A percentile compares a stretch with the other conserved stretches of the same genome.
Evolutionary conservation across 2,888 invertebrate species (phyloP).

Genomic region (Plebejus melissa): DNA sequence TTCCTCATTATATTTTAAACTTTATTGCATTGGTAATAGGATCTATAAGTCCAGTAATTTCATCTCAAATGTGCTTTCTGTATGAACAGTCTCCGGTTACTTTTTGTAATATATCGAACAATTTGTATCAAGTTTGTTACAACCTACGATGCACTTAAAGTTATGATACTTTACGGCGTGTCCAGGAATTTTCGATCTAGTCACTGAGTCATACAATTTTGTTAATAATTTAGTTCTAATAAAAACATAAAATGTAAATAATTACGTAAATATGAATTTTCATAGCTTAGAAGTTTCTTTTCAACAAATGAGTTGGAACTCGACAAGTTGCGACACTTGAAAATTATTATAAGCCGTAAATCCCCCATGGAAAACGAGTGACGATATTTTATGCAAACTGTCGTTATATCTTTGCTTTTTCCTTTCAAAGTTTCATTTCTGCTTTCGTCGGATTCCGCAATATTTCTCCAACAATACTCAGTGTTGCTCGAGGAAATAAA

Average conservation of each 20-base stretch:
- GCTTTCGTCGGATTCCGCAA: slow-evolving; percentile 3
- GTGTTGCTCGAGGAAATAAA: slow-evolving; percentile 24
- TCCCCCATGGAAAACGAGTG: slow-evolving; percentile 16
- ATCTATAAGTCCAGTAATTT: background rate
- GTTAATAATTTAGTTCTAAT: background rate
- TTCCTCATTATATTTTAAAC: background rate
- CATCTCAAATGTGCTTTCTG: background rate
- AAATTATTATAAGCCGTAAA: slow-evolving; percentile 14
- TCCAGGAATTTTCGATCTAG: background rate
- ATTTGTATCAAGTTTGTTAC: slow-evolving; percentile 23
- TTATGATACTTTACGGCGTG: background rate
- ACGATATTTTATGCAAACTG: slow-evolving; percentile 16
- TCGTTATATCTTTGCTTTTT: slow-evolving; percentile 19
- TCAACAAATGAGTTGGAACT: slow-evolving; percentile 1
- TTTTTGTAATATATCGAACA: slow-evolving; percentile 15
- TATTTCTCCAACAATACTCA: slow-evolving; percentile 23
- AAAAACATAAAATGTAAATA: background rate
- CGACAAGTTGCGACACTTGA: background rate
- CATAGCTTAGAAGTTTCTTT: background rate
- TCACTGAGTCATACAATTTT: background rate
- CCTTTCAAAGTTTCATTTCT: slow-evolving; percentile 12
- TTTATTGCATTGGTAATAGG: slow-evolving; percentile 8
- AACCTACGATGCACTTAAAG: slow-evolving; percentile 10
- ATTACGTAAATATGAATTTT: background rate
- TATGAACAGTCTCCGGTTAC: slow-evolving; percentile 16